Conservation (phyloP, 2,113 vertebrate genomes). For the Tiliqua scincoides region DNA sequence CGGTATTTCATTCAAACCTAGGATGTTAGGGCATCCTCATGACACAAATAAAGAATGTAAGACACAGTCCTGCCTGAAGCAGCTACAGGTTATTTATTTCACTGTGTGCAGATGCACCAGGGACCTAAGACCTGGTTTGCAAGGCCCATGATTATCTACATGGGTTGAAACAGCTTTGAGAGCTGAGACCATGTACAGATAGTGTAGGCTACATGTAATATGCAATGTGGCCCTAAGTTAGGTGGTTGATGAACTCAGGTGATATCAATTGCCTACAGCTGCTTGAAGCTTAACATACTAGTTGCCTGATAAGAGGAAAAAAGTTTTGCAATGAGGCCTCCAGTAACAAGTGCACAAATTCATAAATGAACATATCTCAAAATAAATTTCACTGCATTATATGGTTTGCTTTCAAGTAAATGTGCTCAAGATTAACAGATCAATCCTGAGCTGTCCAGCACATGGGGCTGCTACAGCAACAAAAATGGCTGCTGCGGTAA, state of each 20-base stretch:
- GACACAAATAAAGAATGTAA: not conserved
- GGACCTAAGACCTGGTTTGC: not conserved
- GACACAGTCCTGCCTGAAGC: not conserved
- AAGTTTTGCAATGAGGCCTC: not conserved
- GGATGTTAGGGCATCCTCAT: not conserved
- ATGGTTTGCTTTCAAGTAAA: not conserved
- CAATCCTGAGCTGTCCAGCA: too few relatives aligned
- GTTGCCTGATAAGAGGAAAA: not conserved
- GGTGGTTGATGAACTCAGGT: not conserved
- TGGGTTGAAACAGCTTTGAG: not conserved
- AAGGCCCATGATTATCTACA: not conserved
- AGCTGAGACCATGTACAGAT: not conserved
- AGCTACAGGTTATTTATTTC: not conserved
- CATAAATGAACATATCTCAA: not conserved
- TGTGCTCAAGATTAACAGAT: not conserved
- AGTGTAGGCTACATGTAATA: not conserved
- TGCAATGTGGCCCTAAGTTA: not conserved
- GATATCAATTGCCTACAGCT: not conserved
- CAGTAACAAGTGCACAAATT: not conserved
- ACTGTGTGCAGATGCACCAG: not conserved
- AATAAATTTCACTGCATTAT: too few relatives aligned
- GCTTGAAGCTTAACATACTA: not conserved
- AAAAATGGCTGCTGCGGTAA: too few relatives aligned
- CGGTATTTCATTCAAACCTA: not conserved
- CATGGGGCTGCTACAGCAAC: too few relatives aligned